phyloP scores from a whole-genome alignment of 2,888 invertebrate genomes.

The Podabrus alpinus region DNA sequence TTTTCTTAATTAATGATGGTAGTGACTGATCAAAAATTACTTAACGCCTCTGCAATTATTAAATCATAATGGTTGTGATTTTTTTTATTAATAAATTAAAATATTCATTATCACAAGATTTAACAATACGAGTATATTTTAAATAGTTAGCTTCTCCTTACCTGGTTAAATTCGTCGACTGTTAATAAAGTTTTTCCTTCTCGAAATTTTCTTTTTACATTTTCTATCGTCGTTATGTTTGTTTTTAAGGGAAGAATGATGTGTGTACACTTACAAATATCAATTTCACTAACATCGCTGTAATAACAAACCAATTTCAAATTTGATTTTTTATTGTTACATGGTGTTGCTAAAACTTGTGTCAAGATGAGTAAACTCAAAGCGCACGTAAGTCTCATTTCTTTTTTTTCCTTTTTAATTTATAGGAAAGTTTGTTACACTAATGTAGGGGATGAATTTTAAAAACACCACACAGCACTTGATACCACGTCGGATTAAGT shows the following conservation, averaged over 20 bases:
- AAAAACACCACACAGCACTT: background rate
- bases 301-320: slow-evolving; percentile 53
- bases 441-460: background rate
- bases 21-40: background rate
- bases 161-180: slow-evolving; percentile 63
- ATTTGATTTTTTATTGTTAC: slow-evolving; percentile 42
- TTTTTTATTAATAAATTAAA: background rate
- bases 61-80: background rate
- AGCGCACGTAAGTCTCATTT: slow-evolving; percentile 10
- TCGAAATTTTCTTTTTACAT: slow-evolving; percentile 56
- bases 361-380: slow-evolving; percentile 28
- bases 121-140: too few relatives aligned
- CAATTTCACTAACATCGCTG: slow-evolving; percentile 44
- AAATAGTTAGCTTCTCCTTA: slow-evolving; percentile 45
- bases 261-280: slow-evolving; percentile 51
- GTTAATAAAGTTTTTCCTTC: slow-evolving; percentile 62
- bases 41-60: background rate
- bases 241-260: slow-evolving; percentile 48
- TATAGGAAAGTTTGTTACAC: background rate
- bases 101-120: too few relatives aligned
- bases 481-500: slow-evolving; percentile 1
- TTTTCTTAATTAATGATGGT: background rate
- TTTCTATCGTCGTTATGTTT: slow-evolving; percentile 52
- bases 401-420: background rate
- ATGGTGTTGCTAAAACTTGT: slow-evolving; percentile 38